These are phyloP conservation scores for Caenorhabditis sp. DNA, from an alignment of 2,888 invertebrate species.

Conservation along the genomic window DNA sequence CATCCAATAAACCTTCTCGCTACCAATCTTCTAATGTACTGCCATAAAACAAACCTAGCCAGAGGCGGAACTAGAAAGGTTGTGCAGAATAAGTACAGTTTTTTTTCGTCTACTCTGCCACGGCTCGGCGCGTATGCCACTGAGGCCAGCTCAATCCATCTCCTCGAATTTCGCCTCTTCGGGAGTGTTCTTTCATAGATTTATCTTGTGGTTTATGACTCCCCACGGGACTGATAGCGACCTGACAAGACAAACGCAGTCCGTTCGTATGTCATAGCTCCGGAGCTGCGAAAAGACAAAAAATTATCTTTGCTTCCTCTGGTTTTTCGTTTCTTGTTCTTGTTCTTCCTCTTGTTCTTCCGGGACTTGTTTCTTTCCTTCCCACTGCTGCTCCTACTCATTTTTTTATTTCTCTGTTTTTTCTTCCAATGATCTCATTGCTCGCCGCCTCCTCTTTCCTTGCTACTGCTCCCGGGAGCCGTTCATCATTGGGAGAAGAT, in stretches of 20 bases:
- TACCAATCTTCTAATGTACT: constrained; percentile 57
- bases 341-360: neutral
- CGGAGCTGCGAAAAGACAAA: constrained; percentile 28
- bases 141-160: constrained; percentile 47
- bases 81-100: constrained; percentile 53
- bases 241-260: constrained; percentile 61
- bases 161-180: constrained; percentile 47
- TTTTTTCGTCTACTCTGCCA: constrained; percentile 18
- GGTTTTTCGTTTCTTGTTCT: constrained; percentile 20
- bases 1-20: constrained; percentile 53
- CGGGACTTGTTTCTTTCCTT: neutral
- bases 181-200: constrained; percentile 61
- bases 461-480: constrained; percentile 50
- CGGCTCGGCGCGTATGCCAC: neutral
- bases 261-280: constrained; percentile 54
- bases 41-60: constrained; percentile 48
- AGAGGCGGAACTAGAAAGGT: constrained; percentile 33
- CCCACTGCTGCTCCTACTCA: neutral
- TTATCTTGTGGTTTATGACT: constrained; percentile 66
- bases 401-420: constrained; percentile 42
- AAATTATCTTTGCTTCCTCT: constrained; percentile 45
- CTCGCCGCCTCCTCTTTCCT: constrained; percentile 4
- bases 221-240: constrained; percentile 63
- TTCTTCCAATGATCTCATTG: constrained; percentile 32
- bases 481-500: constrained; percentile 45